Base-by-base conservation (phyloP, 2,797 vertebrate genomes). In the Prunella strophiata region DNA sequence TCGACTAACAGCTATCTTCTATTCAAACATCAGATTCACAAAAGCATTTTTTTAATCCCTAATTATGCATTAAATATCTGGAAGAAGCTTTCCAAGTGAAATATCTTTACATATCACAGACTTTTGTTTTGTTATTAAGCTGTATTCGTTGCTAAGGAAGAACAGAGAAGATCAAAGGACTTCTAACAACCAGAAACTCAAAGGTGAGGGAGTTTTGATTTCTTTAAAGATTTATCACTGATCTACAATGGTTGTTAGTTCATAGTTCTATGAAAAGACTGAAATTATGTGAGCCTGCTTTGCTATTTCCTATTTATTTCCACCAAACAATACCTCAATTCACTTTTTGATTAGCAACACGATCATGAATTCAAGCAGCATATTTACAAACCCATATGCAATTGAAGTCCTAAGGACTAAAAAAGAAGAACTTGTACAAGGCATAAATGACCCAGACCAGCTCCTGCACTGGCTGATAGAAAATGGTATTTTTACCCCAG, bases 401-500 rank as follows among this genome's bases (percentile, higher is more conserved):
- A 96, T 95, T 34, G 97, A 98, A 92, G 98, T 99, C 21, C 95
- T 99, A 62, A 97, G 81, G 77, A 96, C 68, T 32, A 98, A 98
- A 97, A 98, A 97, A 92, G 92, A 97, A 50, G 98, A 98, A 92
- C 93, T 98, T 38, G 88, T 97, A 48, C 95, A 97, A 95, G 97
- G 97, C 47, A 98, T 98, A 94, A 97, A 93, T 4, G 91, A 98
- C 47, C 98, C 97, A 4, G 98, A 98, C 23, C 93, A 93, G 47
- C 95, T 99, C 65, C 93, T 99, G 88, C 97, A 97, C 78, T 97
- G 97, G 58, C 96, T 99, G 4, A 97, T 98, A 79, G 93, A 96
- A 58, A 98, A 98, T 14, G 97, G 97, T 3, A 86, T 98, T 82
- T 86, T 98, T 79, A 96, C 97, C 29, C 89, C 96, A 12, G 98